Percentiles rank a stretch among this genome's conserved stretches.
Evolutionary conservation across 2,113 vertebrate genomes (phyloP).

Genomic region (Hyaena hyaena): DNA sequence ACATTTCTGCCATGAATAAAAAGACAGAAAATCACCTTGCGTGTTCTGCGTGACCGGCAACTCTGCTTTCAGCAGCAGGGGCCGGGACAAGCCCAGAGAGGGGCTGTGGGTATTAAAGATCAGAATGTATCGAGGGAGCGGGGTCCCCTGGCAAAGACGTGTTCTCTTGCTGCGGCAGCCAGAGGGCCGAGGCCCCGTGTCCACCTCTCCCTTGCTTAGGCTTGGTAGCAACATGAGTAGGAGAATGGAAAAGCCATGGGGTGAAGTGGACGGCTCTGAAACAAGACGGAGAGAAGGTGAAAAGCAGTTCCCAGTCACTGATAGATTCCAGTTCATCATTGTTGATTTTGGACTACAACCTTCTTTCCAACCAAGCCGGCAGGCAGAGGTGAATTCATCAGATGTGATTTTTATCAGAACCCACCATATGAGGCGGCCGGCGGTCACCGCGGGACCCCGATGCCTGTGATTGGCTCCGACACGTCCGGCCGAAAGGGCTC

Average conservation of each 20-base stretch:
- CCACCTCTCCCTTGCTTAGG: neutral
- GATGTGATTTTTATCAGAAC: conserved; percentile 88
- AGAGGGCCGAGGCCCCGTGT: neutral
- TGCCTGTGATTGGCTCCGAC: conserved; percentile 88
- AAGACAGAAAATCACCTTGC: neutral
- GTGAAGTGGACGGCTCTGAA: neutral
- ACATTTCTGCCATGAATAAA: neutral
- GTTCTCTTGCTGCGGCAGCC: neutral
- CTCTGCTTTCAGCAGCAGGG: neutral
- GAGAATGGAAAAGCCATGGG: neutral
- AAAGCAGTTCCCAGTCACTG: conserved; percentile 62
- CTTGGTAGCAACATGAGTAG: neutral
- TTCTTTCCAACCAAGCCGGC: conserved; percentile 82
- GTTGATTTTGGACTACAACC: conserved; percentile 86
- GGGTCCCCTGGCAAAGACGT: fast-evolving
- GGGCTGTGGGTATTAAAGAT: no score
- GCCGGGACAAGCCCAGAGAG: neutral
- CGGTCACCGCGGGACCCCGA: conserved; percentile 83
- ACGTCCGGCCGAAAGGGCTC: conserved; percentile 84
- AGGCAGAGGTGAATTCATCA: conserved; percentile 85
- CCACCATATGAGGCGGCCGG: conserved; percentile 79
- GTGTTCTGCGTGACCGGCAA: neutral
- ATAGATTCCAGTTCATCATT: conserved; percentile 86
- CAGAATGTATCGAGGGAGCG: neutral
- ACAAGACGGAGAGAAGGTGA: conserved; percentile 1